A percentile compares a stretch with the other conserved stretches of the same genome.
Evolutionary conservation across 2,113 vertebrate species (phyloP).

Genomic region (Lycocorax pyrrhopterus): DNA sequence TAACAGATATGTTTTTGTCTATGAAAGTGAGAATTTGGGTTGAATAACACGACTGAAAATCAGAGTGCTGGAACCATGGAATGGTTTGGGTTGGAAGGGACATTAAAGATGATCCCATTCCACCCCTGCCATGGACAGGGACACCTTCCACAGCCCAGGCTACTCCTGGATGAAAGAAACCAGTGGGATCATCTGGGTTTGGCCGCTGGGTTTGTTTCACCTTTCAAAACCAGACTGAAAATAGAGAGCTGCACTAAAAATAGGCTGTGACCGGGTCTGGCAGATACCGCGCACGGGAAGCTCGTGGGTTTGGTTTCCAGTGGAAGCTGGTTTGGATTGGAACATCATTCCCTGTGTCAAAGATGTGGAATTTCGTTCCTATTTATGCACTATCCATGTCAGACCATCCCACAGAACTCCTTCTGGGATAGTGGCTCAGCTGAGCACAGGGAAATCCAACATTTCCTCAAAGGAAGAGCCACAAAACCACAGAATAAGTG

Average conservation of each 20-base stretch:
- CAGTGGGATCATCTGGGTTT: not conserved
- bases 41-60: not conserved
- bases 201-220: not conserved
- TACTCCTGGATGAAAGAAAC: not conserved
- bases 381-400: rapidly evolving
- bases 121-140: not conserved
- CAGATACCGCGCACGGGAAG: not conserved
- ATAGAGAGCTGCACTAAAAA: constrained; percentile 46
- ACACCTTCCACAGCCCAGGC: not conserved
- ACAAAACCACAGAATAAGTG: too few relatives aligned
- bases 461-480: not conserved
- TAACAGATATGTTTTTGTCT: not conserved
- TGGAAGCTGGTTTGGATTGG: not conserved
- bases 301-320: not conserved
- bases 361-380: not conserved
- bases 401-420: not conserved
- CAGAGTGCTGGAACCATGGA: not conserved
- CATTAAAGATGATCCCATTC: too few relatives aligned
- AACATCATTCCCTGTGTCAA: not conserved
- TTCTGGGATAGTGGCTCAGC: not conserved
- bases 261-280: not conserved
- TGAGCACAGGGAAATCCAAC: not conserved
- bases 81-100: not conserved
- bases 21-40: not conserved
- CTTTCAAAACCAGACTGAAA: constrained; percentile 14